Base-by-base conservation (phyloP, 2,113 vertebrate species). In the Limanda limanda region DNA sequence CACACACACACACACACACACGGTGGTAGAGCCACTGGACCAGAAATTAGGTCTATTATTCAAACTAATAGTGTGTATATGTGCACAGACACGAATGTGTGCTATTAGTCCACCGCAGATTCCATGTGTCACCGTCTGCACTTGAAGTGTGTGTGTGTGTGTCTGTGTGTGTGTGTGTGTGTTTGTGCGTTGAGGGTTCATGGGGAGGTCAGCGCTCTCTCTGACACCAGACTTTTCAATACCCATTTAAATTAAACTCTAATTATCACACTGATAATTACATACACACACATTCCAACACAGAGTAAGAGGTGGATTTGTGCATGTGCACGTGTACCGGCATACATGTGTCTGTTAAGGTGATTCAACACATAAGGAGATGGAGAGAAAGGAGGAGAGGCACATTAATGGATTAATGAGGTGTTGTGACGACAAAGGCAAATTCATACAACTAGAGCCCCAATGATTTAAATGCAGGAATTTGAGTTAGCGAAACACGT, bases 251-350 rank as follows among this genome's bases (percentile, higher is more conserved):
- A 80, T 80, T 70, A 81, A 76, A 42, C 69, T 81, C 76, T 86
- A 89, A 92, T 92, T 86, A 90, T 80, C 78, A 23, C 56, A 2
- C 67, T 61, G 81, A 77, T 90, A 87, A 92, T 92, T 88, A 79
- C 1, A 31, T 6, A 31, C 31, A 31, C 27, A 31, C 27, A 27
- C 25, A 71, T 58, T 61, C 10, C 51, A 70, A 71, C 35, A 17
- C 59, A 20, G 25, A 66, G 47, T 15, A 65, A 55, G 35, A 51
- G 0, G 14, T 12, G 24, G 35, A 52, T 60, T 20, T 52, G 45
- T 12, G 58, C 63, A 8, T 31, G 67, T 61, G 59, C 75, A 61
- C 5, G 57, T 69, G 74, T 25, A 21, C 14, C 56, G 23, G 59
- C 51, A 55, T 63, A 48, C 77, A 57, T 58, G 74, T 81, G 55